Conservation (phyloP, 1,140 invertebrate genomes). For the Matsumurasca onukii region DNA sequence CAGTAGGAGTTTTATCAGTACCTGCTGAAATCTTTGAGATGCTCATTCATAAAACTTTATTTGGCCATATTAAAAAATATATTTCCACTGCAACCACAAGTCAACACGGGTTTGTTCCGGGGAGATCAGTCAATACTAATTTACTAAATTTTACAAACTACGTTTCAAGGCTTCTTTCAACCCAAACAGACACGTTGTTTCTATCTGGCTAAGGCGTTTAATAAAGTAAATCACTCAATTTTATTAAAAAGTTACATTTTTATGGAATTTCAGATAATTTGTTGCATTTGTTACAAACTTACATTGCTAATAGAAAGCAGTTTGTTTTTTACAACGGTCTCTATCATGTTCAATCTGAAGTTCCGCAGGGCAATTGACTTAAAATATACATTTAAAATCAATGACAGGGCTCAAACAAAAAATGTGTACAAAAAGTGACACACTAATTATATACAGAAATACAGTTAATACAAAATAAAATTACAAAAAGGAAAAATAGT, state of each 20-base stretch:
- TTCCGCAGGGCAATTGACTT: neutral
- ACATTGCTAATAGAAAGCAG: neutral
- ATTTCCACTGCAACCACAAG: neutral
- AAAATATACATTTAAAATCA: too few species aligned
- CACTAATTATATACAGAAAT: too few species aligned
- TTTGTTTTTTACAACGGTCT: neutral
- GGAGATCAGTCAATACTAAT: neutral
- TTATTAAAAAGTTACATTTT: neutral
- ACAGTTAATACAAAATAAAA: too few species aligned
- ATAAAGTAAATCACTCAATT: too few species aligned
- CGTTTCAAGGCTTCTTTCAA: neutral
- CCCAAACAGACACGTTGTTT: neutral
- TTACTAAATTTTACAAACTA: neutral
- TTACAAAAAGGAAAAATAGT: too few species aligned
- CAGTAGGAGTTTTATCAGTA: neutral
- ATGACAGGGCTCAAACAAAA: too few species aligned
- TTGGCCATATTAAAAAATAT: neutral
- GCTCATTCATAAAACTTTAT: neutral
- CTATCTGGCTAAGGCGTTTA: too few species aligned
- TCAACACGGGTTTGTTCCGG: neutral
- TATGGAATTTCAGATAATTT: neutral
- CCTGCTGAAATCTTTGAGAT: neutral
- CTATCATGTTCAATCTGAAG: neutral
- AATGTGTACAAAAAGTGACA: too few species aligned
- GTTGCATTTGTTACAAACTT: neutral